Conservation (phyloP, 2,888 invertebrate genomes). For the Panorpa germanica region DNA sequence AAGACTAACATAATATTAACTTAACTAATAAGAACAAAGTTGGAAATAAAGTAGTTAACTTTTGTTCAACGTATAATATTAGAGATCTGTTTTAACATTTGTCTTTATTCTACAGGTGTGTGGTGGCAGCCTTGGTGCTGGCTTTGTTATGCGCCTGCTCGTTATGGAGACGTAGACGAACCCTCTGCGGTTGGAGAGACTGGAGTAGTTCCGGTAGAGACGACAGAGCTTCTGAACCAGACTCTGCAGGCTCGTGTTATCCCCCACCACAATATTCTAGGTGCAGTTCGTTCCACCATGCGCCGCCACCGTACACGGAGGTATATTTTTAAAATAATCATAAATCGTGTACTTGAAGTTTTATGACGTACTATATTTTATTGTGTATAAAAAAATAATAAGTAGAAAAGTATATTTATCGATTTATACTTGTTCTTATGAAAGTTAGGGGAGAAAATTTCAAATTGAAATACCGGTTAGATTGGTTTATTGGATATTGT, state of each 20-base stretch:
- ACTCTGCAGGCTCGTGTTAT: slow-evolving; percentile 64
- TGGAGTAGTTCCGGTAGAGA: slow-evolving; percentile 29
- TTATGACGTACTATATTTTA: too few species aligned
- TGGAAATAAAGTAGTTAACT: too few species aligned
- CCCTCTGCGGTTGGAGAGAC: slow-evolving; percentile 29
- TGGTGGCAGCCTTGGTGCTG: slow-evolving; percentile 47
- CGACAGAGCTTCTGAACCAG: slow-evolving; percentile 44
- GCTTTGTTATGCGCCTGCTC: slow-evolving; percentile 51
- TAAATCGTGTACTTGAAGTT: background rate
- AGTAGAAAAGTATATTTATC: too few species aligned
- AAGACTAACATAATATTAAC: too few species aligned
- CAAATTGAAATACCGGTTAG: too few species aligned
- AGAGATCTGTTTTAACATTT: slow-evolving; percentile 11
- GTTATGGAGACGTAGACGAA: slow-evolving; percentile 34
- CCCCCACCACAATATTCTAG: slow-evolving; percentile 71
- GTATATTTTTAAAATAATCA: slow-evolving; percentile 22
- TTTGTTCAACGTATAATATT: slow-evolving; percentile 1
- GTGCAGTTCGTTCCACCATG: slow-evolving; percentile 65
- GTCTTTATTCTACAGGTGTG: slow-evolving; percentile 27
- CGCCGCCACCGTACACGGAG: slow-evolving; percentile 72
- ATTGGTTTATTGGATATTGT: too few species aligned
- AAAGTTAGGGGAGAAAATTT: too few species aligned
- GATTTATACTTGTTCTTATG: too few species aligned
- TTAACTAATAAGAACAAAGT: too few species aligned
- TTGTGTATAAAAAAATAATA: too few species aligned